These are phyloP conservation scores for Oegoconia quadripuncta DNA, from an alignment of 2,888 invertebrate species.

Conservation along the genomic window DNA sequence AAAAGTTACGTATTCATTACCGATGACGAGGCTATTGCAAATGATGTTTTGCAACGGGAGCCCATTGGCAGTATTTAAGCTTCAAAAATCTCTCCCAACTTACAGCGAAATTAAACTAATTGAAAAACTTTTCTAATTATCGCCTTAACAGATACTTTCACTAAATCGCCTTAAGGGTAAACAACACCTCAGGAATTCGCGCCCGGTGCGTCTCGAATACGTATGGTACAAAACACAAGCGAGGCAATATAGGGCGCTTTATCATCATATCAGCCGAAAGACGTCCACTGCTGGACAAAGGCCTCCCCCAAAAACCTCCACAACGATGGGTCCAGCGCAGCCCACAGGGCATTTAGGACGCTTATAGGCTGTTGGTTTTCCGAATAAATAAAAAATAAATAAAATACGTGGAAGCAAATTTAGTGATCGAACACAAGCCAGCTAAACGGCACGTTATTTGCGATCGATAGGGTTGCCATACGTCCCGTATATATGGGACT, in stretches of 20 bases:
- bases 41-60: neutral
- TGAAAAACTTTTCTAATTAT: slow-evolving; percentile 79
- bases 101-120: slow-evolving; percentile 75
- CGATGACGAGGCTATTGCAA: neutral
- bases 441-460: no score
- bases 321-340: no score
- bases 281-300: no score
- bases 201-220: slow-evolving; percentile 38
- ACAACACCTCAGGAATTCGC: slow-evolving; percentile 73
- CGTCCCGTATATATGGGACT: no score
- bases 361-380: no score
- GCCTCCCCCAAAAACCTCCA: no score
- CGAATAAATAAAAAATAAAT: no score
- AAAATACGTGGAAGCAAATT: no score
- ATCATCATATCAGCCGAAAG: slow-evolving; percentile 7
- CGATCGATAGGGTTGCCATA: no score
- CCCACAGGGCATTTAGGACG: no score
- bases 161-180: slow-evolving; percentile 76
- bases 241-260: slow-evolving; percentile 6
- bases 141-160: slow-evolving; percentile 75
- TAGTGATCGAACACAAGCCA: no score
- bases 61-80: slow-evolving; percentile 53
- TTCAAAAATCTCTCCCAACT: slow-evolving; percentile 68
- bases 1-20: neutral
- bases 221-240: slow-evolving; percentile 17